Conservation (phyloP, 2,113 vertebrate species). For the Tragulus kanchil region DNA sequence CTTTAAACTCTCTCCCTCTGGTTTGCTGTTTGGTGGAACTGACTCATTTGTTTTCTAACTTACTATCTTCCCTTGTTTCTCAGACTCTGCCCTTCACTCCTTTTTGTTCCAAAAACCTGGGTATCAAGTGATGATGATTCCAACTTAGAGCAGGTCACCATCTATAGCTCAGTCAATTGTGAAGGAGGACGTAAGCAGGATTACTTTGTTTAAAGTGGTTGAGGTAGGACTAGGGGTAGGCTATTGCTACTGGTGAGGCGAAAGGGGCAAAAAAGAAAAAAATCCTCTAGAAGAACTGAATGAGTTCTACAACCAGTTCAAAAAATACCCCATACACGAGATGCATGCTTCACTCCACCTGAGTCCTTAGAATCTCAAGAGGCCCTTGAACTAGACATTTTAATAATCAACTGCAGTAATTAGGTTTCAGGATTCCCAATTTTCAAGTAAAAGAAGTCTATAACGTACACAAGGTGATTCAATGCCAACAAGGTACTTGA, state of each 20-base stretch:
- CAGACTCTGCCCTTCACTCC: not conserved
- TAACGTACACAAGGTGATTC: not conserved
- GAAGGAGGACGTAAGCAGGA: not conserved
- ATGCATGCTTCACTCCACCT: not conserved
- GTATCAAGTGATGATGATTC: not conserved
- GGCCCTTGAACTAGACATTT: not conserved
- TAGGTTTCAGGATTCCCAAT: not conserved
- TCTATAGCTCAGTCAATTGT: not conserved
- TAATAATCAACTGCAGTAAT: not conserved
- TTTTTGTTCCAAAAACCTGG: not conserved
- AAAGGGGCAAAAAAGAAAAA: no score
- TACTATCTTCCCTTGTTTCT: not conserved
- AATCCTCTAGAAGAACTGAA: not conserved
- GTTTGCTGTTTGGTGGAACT: not conserved
- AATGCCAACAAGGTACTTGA: not conserved
- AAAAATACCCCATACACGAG: fast-evolving
- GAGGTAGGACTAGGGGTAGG: not conserved
- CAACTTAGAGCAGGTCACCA: not conserved
- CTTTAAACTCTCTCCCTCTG: not conserved
- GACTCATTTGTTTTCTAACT: not conserved
- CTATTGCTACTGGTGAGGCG: not conserved
- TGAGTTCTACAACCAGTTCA: not conserved
- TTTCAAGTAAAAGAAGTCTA: not conserved
- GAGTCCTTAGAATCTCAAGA: not conserved
- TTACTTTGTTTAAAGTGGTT: not conserved